Base-by-base conservation (phyloP, 1,140 invertebrate species). In the Ceratina australensis region DNA sequence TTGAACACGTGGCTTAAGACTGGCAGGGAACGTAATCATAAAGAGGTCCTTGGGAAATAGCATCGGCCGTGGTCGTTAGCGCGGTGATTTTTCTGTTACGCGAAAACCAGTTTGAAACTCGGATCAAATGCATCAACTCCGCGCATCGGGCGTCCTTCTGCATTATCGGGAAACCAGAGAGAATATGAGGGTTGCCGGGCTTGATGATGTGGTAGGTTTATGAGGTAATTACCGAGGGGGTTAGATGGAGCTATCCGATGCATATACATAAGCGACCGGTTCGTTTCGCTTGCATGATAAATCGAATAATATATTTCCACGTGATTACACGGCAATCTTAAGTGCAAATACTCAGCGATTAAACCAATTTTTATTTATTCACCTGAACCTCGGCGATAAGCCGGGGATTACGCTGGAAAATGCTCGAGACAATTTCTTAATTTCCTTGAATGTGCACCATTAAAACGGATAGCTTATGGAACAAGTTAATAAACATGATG, bases 21-120 rank as follows among this genome's bases (percentile, higher is more conserved):
- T n/a, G 52, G 52, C 52, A 28, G 18, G 18, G 22, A 49, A 42
- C 16, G 8, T 24, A 20, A 49, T 65, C 63, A 5, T 5, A 13
- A 63, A n/a, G 33, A 63, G n/a, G 12, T n/a, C n/a, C 26, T 63
- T 15, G 28, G 28, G 15, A n/a, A 63, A 63, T 33, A 33, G 28
- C 16, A 33, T 33, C 28, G 26, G 18, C 20, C 59, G 3, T 3
- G 3, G 13, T 52, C 60, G 71, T 24, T 24, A 63, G 33, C 5
- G 8, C 22, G 22, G 1, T 1, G 15, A 16, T 74, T 49, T 66
- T 28, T 26, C 7, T 8, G 0, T 13, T 10, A 1, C 2, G n/a
- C 2, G 28, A 20, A 15, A 74, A 74, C 61, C 61, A 56, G 69
- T 33, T 65, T 52, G 24, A 50, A 50, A 68, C 60, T 83, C 65